Evolutionary conservation across 2,113 vertebrate species (phyloP).

Genomic region (Paradisaea rubra): DNA sequence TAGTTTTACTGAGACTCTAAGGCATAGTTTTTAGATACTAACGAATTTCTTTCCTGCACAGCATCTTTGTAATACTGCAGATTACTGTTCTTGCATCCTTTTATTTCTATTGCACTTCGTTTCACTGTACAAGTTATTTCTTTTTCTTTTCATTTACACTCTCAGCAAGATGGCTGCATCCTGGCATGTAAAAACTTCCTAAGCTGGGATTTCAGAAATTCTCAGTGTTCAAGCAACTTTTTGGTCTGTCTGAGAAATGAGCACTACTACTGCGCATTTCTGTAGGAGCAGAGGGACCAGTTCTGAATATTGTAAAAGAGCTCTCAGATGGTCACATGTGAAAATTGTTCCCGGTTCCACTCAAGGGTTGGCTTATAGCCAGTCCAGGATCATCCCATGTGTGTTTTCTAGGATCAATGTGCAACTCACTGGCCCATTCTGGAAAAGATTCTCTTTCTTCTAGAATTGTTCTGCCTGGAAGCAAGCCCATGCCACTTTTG

Average conservation of each 20-base stretch:
- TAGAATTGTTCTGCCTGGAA: not conserved
- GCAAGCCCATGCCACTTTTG: not conserved
- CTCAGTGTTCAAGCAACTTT: not conserved
- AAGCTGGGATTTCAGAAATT: not conserved
- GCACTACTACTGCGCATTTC: not conserved
- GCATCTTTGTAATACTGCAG: not conserved
- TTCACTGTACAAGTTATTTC: not conserved
- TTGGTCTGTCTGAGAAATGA: not conserved
- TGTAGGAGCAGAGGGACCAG: not conserved
- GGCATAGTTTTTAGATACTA: not conserved
- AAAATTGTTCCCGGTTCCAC: not conserved
- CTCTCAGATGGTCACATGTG: not conserved
- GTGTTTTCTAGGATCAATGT: not conserved
- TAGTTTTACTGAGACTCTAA: not conserved
- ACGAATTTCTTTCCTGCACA: not conserved
- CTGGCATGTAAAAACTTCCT: not conserved
- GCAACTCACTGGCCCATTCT: not conserved
- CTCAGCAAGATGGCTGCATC: not conserved
- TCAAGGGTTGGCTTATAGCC: not conserved
- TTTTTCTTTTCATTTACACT: not conserved
- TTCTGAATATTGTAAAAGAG: not conserved
- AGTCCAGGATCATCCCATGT: not conserved
- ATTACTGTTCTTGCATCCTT: not conserved
- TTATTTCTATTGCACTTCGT: not conserved
- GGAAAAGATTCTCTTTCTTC: not conserved